These are phyloP conservation scores for Sterrhoptilus dennistouni DNA, from an alignment of 2,113 vertebrate species.

Conservation along the genomic window DNA sequence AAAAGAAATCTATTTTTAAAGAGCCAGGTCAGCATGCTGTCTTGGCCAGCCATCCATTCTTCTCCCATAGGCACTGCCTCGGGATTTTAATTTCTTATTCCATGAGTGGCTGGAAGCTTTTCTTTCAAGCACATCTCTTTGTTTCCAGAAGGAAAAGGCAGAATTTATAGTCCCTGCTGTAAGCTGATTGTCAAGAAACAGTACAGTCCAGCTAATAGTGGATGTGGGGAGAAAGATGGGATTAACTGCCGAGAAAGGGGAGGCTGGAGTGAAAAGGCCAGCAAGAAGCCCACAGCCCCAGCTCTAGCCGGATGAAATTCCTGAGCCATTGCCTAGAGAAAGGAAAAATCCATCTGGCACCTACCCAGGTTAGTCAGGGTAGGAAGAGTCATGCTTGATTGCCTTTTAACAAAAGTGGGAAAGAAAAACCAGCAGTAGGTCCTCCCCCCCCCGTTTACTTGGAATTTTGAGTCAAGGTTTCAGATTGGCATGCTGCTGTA, in stretches of 20 bases:
- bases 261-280: slow-evolving; percentile 49
- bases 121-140: slow-evolving; percentile 29
- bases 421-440: slow-evolving; percentile 50
- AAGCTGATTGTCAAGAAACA: slow-evolving; percentile 25
- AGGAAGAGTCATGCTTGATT: slow-evolving; percentile 57
- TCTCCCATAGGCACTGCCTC: not conserved
- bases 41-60: not conserved
- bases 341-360: slow-evolving; percentile 53
- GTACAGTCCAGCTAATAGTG: not conserved
- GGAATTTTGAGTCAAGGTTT: slow-evolving; percentile 46
- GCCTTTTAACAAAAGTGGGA: slow-evolving; percentile 59
- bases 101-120: slow-evolving; percentile 15
- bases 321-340: slow-evolving; percentile 46
- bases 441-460: not conserved
- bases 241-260: slow-evolving; percentile 32
- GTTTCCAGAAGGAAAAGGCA: slow-evolving; percentile 26
- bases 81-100: slow-evolving; percentile 41
- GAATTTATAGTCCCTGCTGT: slow-evolving; percentile 22
- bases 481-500: not conserved
- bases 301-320: slow-evolving; percentile 48
- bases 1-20: slow-evolving; percentile 11
- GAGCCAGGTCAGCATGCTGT: not conserved
- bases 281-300: slow-evolving; percentile 19
- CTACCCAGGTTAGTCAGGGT: slow-evolving; percentile 37
- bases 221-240: slow-evolving; percentile 21